A percentile compares a stretch with the other conserved stretches of the same genome.
Conservation (phyloP, 2,113 vertebrate species). For the human region DNA sequence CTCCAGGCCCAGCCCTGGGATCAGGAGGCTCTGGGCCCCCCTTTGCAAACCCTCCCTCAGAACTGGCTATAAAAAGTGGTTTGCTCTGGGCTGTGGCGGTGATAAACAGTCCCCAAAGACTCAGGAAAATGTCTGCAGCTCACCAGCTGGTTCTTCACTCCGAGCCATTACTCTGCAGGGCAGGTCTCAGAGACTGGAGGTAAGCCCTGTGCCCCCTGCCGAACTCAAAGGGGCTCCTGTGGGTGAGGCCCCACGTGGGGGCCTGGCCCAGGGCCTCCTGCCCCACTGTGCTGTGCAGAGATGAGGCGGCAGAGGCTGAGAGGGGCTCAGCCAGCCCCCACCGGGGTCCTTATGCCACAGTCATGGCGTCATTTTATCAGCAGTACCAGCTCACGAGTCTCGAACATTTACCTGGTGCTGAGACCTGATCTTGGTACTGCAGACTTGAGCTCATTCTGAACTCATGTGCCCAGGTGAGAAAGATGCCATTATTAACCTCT, state of each 20-base stretch:
- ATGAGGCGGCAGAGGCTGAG: background rate
- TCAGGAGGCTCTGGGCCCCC: background rate
- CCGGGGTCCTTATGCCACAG: accelerated
- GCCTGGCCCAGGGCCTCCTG: background rate
- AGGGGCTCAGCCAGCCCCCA: background rate
- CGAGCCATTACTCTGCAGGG: background rate
- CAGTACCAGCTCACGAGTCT: background rate
- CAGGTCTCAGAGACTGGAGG: background rate
- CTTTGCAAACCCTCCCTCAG: background rate
- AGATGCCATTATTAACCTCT: background rate
- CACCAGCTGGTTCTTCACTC: constrained; percentile 40
- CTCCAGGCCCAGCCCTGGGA: background rate
- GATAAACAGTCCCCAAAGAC: background rate
- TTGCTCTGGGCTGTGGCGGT: constrained; percentile 48
- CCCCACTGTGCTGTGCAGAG: background rate
- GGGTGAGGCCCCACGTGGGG: accelerated
- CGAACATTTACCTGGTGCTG: accelerated
- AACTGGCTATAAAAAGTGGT: constrained; percentile 35
- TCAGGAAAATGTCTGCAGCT: background rate
- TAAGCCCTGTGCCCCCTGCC: accelerated
- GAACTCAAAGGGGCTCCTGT: background rate
- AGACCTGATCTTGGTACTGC: accelerated
- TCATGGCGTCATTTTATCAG: accelerated
- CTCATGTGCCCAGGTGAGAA: accelerated
- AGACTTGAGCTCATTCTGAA: background rate